Percentiles rank a stretch among this genome's conserved stretches.
These are phyloP conservation scores for Halcyon badia DNA, from an alignment of 2,797 vertebrate genomes.

Conservation along the genomic window DNA sequence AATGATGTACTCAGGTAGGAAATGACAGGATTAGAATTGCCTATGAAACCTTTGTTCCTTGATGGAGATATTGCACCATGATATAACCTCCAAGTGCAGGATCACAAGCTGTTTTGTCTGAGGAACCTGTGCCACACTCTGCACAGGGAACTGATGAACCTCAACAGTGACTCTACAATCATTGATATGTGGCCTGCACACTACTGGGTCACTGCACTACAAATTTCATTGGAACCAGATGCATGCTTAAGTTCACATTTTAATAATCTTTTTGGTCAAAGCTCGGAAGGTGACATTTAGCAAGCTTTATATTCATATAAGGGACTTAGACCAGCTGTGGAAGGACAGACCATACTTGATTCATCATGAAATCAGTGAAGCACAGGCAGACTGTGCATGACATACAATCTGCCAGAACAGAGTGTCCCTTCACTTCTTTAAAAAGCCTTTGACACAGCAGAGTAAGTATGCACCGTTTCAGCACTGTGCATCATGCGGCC, in stretches of 20 bases:
- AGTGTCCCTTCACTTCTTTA: slow-evolving; percentile 57
- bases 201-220: not conserved
- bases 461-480: slow-evolving; percentile 1
- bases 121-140: not conserved
- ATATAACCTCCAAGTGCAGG: not conserved
- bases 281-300: not conserved
- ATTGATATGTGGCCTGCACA: not conserved
- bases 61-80: not conserved
- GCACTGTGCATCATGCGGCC: not conserved
- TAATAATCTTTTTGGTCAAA: not conserved
- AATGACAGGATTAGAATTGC: not conserved
- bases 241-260: not conserved
- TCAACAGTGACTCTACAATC: not conserved
- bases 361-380: slow-evolving; percentile 51
- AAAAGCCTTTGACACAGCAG: slow-evolving; percentile 55
- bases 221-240: not conserved
- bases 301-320: not conserved
- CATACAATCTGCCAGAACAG: slow-evolving; percentile 53
- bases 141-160: not conserved
- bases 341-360: slow-evolving; percentile 55
- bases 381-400: slow-evolving; percentile 28
- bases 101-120: not conserved
- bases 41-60: not conserved
- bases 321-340: slow-evolving; percentile 23
- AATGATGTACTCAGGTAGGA: not conserved